A percentile compares a stretch with the other conserved stretches of the same genome.
Evolutionary conservation across 2,797 vertebrate species (phyloP).

Genomic region (Poecilia picta): DNA sequence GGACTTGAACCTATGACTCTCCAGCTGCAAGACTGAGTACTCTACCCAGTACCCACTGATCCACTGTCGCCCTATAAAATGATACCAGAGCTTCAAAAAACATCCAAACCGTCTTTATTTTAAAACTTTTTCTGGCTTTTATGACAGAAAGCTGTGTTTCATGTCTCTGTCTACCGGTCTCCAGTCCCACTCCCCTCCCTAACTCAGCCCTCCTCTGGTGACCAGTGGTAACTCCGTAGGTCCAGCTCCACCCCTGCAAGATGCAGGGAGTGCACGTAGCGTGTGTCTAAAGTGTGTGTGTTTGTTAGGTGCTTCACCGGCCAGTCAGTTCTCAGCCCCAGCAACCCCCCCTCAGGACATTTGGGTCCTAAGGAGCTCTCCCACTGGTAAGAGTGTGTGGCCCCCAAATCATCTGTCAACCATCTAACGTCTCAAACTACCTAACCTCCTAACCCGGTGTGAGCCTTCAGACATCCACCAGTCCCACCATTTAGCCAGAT

Average conservation of each 20-base stretch:
- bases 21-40: neutral
- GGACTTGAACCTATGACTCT: neutral
- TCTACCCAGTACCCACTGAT: neutral
- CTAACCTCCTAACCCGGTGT: slow-evolving; percentile 13
- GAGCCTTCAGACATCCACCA: slow-evolving; percentile 36
- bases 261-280: neutral
- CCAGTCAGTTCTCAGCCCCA: slow-evolving; percentile 72
- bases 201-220: slow-evolving; percentile 1
- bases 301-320: slow-evolving; percentile 72
- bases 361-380: slow-evolving; percentile 79
- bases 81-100: neutral
- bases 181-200: slow-evolving; percentile 10
- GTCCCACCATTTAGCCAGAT: slow-evolving; percentile 4
- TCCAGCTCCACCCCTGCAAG: slow-evolving; percentile 31
- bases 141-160: neutral
- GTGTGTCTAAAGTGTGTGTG: slow-evolving; percentile 64
- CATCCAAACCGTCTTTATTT: neutral
- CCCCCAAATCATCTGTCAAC: slow-evolving; percentile 19
- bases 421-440: neutral
- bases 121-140: neutral
- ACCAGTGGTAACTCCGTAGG: slow-evolving; percentile 22
- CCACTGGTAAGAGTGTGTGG: slow-evolving; percentile 78
- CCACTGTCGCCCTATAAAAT: neutral
- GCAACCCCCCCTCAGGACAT: slow-evolving; percentile 75
- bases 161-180: neutral